Conservation (phyloP, 2,888 invertebrate species). For the Polyploca ridens region DNA sequence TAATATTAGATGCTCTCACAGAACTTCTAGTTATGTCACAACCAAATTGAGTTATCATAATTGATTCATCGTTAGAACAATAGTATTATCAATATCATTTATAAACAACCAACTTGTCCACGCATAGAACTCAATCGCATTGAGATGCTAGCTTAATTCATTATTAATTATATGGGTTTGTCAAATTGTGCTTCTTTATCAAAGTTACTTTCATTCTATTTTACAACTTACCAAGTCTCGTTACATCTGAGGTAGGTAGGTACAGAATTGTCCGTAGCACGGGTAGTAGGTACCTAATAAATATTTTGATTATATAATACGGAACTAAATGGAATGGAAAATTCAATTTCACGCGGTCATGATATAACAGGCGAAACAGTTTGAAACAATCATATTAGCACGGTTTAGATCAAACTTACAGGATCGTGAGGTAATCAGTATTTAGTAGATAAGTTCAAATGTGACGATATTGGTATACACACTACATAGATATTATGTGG, state of each 20-base stretch:
- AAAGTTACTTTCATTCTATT: not conserved
- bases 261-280: not conserved
- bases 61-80: constrained; percentile 49
- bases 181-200: not conserved
- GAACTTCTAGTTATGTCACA: constrained; percentile 32
- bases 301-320: constrained; percentile 15
- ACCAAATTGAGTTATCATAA: constrained; percentile 36
- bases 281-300: constrained; percentile 6
- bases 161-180: not conserved
- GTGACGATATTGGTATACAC: constrained; percentile 6
- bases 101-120: constrained; percentile 53
- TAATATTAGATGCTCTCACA: not conserved
- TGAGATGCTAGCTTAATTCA: not conserved
- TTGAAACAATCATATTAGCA: not conserved
- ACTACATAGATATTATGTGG: constrained; percentile 11
- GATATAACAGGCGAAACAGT: constrained; percentile 6
- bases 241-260: not conserved
- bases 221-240: not conserved
- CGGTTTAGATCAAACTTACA: not conserved
- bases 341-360: constrained; percentile 19
- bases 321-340: constrained; percentile 18
- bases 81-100: constrained; percentile 46
- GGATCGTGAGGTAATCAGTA: not conserved
- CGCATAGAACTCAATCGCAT: constrained; percentile 29
- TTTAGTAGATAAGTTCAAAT: too few species aligned